phyloP scores from a whole-genome alignment of 2,797 vertebrate genomes.

The Pterois miles region DNA sequence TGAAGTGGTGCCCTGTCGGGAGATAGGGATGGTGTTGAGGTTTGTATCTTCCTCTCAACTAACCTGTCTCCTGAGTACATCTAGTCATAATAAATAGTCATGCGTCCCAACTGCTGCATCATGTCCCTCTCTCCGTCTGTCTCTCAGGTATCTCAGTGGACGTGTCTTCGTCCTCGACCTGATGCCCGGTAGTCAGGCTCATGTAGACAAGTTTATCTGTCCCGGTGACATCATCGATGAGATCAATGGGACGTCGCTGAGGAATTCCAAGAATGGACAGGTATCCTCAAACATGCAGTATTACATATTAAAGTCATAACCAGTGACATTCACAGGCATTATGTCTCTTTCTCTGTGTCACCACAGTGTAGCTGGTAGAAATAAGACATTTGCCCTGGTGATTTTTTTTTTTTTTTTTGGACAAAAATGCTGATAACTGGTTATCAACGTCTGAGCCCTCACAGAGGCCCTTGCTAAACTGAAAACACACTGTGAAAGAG shows the following conservation, averaged over 20 bases:
- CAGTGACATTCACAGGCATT: background rate
- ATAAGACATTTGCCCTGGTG: background rate
- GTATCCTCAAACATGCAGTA: constrained; percentile 46
- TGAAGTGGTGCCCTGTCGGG: constrained; percentile 81
- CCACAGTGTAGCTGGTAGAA: background rate
- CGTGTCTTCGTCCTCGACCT: constrained; percentile 84
- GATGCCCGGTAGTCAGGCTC: constrained; percentile 81
- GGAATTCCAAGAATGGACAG: constrained; percentile 83
- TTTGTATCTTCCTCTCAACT: constrained; percentile 50
- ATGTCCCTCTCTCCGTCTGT: background rate
- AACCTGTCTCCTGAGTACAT: background rate
- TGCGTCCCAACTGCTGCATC: background rate
- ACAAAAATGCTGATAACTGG: too few species aligned
- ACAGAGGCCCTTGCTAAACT: too few species aligned
- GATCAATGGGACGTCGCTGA: constrained; percentile 86
- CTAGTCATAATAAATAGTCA: background rate
- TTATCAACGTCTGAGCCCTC: too few species aligned
- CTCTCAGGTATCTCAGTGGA: constrained; percentile 80
- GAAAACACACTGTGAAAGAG: too few species aligned
- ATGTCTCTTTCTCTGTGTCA: background rate
- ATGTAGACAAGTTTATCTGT: constrained; percentile 80
- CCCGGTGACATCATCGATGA: constrained; percentile 87
- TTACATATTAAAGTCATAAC: background rate
- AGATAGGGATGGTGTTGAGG: constrained; percentile 84
- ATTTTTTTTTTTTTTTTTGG: too few species aligned